Evolutionary conservation across 2,797 vertebrate species (phyloP).

Genomic region (Danio albolineatus): DNA sequence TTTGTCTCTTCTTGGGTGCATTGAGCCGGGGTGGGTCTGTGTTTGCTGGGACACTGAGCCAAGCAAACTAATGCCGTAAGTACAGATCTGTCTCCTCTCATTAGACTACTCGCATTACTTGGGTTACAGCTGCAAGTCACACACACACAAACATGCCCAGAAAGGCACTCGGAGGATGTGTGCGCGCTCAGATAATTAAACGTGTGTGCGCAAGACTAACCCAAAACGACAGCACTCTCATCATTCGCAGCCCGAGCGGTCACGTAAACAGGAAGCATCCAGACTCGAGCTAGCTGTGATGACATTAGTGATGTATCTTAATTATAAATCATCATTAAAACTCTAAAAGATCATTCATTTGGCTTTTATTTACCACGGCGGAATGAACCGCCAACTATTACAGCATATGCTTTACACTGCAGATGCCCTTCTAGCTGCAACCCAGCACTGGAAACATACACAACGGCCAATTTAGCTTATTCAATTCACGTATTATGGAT

Average conservation of each 20-base stretch:
- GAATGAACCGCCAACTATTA: no score
- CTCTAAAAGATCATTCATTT: no score
- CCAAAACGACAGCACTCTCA: background rate
- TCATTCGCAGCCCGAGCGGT: background rate
- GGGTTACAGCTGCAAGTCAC: constrained; percentile 38
- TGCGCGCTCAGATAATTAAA: constrained; percentile 6
- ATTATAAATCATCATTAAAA: no score
- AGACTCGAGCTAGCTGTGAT: background rate
- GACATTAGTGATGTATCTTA: background rate
- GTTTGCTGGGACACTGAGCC: constrained; percentile 13
- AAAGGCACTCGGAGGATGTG: constrained; percentile 12
- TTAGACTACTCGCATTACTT: constrained; percentile 41
- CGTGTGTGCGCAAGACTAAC: background rate
- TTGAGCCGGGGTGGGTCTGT: constrained; percentile 8
- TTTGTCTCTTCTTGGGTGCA: background rate
- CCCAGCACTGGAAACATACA: no score
- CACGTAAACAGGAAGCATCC: background rate
- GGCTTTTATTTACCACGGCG: no score
- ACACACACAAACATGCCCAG: constrained; percentile 27
- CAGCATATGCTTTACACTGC: no score
- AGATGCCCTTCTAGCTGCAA: no score
- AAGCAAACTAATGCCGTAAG: constrained; percentile 35
- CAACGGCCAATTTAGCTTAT: no score
- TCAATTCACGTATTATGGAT: no score
- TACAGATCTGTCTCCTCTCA: constrained; percentile 40